Evolutionary conservation across 2,888 invertebrate genomes (phyloP).

Genomic region (Temnothorax ravouxi): DNA sequence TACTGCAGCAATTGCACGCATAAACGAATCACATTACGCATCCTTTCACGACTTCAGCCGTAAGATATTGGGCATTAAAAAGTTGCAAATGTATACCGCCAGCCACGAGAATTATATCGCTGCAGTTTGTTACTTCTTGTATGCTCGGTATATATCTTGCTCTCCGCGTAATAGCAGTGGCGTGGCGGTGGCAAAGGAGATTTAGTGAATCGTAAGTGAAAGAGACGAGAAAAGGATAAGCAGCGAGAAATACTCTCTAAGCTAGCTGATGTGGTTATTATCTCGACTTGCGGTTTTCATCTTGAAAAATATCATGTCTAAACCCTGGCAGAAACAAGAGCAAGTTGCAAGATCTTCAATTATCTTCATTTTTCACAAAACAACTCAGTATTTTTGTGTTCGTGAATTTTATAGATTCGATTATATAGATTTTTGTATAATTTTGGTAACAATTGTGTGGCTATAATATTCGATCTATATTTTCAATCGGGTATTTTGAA

Average conservation of each 20-base stretch:
- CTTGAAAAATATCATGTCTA: slow-evolving; percentile 31
- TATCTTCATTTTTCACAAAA: neutral
- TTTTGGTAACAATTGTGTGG: too few relatives aligned
- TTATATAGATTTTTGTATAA: neutral
- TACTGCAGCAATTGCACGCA: neutral
- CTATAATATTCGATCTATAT: neutral
- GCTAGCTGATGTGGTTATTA: slow-evolving; percentile 42
- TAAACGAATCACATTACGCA: slow-evolving; percentile 36
- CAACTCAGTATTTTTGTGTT: neutral
- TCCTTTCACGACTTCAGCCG: neutral
- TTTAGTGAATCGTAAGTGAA: slow-evolving; percentile 45
- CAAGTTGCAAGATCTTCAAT: neutral
- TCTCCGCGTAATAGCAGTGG: slow-evolving; percentile 26
- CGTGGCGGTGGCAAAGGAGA: neutral
- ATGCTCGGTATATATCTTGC: slow-evolving; percentile 27
- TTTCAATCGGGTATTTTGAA: neutral
- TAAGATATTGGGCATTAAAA: slow-evolving; percentile 53
- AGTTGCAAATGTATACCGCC: slow-evolving; percentile 47
- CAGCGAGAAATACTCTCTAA: slow-evolving; percentile 46
- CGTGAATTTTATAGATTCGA: neutral
- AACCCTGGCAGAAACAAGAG: neutral
- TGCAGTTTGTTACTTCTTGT: slow-evolving; percentile 54
- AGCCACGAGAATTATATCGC: slow-evolving; percentile 40
- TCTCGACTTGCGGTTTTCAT: slow-evolving; percentile 29
- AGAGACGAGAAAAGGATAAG: slow-evolving; percentile 45